Base-by-base conservation (phyloP, 2,797 vertebrate species). In the Pseudopleuronectes americanus region DNA sequence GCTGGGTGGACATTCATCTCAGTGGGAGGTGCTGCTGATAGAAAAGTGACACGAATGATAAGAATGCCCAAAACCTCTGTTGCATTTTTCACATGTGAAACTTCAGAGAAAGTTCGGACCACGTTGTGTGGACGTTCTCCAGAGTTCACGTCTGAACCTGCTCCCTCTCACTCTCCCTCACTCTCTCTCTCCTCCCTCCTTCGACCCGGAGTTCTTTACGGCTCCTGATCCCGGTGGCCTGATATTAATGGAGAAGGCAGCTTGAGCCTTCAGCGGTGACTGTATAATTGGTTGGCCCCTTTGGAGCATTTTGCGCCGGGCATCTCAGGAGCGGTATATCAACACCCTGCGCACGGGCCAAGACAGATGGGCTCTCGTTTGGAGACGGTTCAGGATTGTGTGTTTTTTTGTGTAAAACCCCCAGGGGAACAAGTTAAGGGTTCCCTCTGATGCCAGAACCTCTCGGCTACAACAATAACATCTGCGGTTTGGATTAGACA, bases 221-320 rank as follows among this genome's bases (percentile, higher is more conserved):
- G 93, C 89, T 7, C 92, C 47, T 95, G 28, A 92, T 94, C 6
- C 93, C 94, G 24, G 85, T 95, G 0, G 95, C 92, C 4, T 87
- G 92, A 72, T 93, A 74, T 74, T 95, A 92, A 93, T 48, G 24
- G 58, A 47, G 28, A 51, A 17, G 23, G 3, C 67, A 84, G 76
- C 77, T 65, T 79, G 68, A 84, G 72, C 66, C 64, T 70, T 76
- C 69, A 71, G 68, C 74, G 61, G 77, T 61, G 57, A 58, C 76
- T 74, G 58, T 57, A 43, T 71, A 76, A 83, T 83, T 85, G 81
- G 64, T 89, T 69, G 83, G 64, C 72, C 79, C 79, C 83, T 64
- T 63, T 75, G 72, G 87, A 85, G 77, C 53, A 66, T 83, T 86
- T 86, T 68, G 68, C 64, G 38, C 64, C 45, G 76, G 78, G 84